These are phyloP conservation scores for Nezara viridula DNA, from an alignment of 2,888 invertebrate genomes.

Conservation along the genomic window DNA sequence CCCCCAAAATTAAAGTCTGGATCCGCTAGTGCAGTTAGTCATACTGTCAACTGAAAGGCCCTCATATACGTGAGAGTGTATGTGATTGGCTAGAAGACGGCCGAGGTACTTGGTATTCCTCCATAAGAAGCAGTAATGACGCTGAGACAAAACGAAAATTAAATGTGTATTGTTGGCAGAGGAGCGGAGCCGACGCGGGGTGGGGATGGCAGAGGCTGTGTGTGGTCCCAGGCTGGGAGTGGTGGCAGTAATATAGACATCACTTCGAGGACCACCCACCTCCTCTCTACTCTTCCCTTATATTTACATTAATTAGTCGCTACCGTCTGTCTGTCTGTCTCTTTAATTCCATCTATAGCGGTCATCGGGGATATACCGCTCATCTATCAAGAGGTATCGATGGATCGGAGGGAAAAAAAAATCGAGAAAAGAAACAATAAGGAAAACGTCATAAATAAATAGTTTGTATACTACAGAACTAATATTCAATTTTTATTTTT, in stretches of 20 bases:
- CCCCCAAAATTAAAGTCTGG: no score
- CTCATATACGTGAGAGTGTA: no score
- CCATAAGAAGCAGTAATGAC: not conserved
- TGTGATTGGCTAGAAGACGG: no score
- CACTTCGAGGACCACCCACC: not conserved
- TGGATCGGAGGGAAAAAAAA: no score
- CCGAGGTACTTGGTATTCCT: not conserved
- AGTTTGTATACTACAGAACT: no score
- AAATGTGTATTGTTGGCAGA: not conserved
- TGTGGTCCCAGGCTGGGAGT: conserved; percentile 52
- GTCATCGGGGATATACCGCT: no score
- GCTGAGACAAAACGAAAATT: not conserved
- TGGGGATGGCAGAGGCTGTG: not conserved
- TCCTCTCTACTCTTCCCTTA: not conserved
- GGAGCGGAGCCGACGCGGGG: not conserved
- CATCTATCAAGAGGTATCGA: no score
- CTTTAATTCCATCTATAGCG: not conserved
- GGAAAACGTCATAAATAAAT: no score
- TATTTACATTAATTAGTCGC: conserved; percentile 36
- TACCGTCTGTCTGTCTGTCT: conserved; percentile 24
- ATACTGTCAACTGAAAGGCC: no score
- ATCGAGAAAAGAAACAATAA: no score
- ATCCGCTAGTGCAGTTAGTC: no score
- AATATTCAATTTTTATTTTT: no score
- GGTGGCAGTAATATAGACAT: conserved; percentile 57